Conservation (phyloP, 2,888 invertebrate species). For the Apamea crenata region DNA sequence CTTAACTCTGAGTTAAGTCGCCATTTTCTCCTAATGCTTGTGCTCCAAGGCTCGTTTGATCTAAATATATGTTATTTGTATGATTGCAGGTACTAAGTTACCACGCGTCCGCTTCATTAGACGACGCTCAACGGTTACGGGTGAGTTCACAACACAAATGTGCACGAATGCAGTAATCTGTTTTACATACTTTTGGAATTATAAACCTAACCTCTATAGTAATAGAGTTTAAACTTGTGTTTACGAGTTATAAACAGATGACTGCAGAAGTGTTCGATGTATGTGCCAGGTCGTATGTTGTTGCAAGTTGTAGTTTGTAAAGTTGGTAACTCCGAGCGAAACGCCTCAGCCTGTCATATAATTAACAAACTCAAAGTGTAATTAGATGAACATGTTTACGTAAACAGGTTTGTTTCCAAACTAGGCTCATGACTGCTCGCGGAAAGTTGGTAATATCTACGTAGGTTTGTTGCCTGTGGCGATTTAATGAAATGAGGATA, state of each 20-base stretch:
- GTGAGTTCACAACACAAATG: slow-evolving; percentile 88
- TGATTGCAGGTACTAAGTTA: slow-evolving; percentile 94
- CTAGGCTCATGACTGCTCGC: slow-evolving; percentile 42
- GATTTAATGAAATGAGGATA: background rate
- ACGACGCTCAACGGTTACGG: slow-evolving; percentile 96
- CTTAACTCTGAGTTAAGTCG: slow-evolving; percentile 21
- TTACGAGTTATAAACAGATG: slow-evolving; percentile 19
- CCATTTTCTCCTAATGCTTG: slow-evolving; percentile 16
- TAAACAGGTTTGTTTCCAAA: slow-evolving; percentile 50
- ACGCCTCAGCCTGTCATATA: slow-evolving; percentile 58
- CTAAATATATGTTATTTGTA: slow-evolving; percentile 49
- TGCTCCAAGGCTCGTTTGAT: slow-evolving; percentile 22
- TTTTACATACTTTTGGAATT: slow-evolving; percentile 22
- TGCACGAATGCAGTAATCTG: slow-evolving; percentile 39
- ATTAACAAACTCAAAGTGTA: slow-evolving; percentile 59
- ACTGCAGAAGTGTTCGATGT: slow-evolving; percentile 44
- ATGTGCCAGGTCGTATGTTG: slow-evolving; percentile 33
- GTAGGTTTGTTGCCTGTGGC: slow-evolving; percentile 16
- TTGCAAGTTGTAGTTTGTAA: slow-evolving; percentile 45
- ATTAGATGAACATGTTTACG: slow-evolving; percentile 58
- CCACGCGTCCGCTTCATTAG: slow-evolving; percentile 97
- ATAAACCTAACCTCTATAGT: background rate
- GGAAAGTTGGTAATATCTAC: slow-evolving; percentile 32
- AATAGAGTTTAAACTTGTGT: slow-evolving; percentile 27
- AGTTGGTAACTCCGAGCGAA: slow-evolving; percentile 52